These are phyloP conservation scores for Gasteruption jaculator DNA, from an alignment of 2,888 invertebrate species.

Conservation along the genomic window DNA sequence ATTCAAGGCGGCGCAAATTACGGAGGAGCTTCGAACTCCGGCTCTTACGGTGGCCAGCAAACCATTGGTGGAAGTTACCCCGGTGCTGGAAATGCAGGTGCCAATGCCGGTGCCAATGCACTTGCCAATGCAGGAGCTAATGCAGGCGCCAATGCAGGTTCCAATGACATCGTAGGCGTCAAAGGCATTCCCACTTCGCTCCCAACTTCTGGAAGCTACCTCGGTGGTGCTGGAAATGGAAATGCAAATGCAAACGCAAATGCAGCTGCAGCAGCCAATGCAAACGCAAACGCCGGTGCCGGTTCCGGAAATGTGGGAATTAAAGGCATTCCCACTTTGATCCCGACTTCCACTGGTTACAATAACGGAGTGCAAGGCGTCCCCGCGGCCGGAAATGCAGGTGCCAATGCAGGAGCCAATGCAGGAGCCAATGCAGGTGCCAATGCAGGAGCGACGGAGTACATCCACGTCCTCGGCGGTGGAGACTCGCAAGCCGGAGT, in stretches of 20 bases:
- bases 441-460: not conserved
- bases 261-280: conserved; percentile 4
- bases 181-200: conserved; percentile 5
- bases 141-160: conserved; percentile 6
- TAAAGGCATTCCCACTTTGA: conserved; percentile 7
- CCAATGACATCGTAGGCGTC: conserved; percentile 7
- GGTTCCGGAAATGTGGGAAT: conserved; percentile 9
- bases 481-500: too few species aligned
- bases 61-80: conserved; percentile 9
- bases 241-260: conserved; percentile 9
- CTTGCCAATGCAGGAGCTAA: conserved; percentile 15
- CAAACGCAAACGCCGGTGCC: conserved; percentile 13
- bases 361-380: not conserved
- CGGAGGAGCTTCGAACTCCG: too few species aligned
- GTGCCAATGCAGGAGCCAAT: conserved; percentile 14
- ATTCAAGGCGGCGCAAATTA: too few species aligned
- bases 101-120: conserved; percentile 17
- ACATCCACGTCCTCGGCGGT: conserved; percentile 7
- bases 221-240: conserved; percentile 8
- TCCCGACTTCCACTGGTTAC: conserved; percentile 1
- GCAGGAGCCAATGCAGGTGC: conserved; percentile 15
- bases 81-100: conserved; percentile 5
- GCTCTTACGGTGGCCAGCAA: too few species aligned
- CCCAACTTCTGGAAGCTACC: conserved; percentile 14
- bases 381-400: not conserved